Evolutionary conservation across 2,797 vertebrate genomes (phyloP), one percentile per base, ranked within the genome.

Genomic region (Chrosomus eos): DNA sequence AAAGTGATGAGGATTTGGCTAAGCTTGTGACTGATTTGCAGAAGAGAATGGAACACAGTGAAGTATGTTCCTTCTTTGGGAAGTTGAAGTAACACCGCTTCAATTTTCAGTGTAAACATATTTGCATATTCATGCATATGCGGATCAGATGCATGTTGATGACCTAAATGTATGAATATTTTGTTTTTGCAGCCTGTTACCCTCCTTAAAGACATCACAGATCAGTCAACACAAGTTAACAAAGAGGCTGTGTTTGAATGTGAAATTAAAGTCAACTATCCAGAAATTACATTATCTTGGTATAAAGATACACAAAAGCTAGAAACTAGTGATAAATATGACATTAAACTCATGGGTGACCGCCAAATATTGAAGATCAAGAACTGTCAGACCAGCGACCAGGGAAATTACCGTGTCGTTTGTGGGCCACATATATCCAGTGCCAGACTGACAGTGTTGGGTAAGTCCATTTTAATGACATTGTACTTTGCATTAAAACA

Each of bases 381-480:
- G 86, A 93, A 95, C 82, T 98, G 97, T 91, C 95, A 96, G 80
- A 89, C 89, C 87, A 95, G 95, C 90, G 98, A 99, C 91, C 95
- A 97, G 91, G 97, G 97, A 89, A 97, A 97, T 95, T 99, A 97
- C 90, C 96, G 98, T 21, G 92, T 99, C 88, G 97, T 99, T 67
- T 99, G 98, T 85, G 98, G 98, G 40, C 97, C 98, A 62, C 98
- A 99, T 86, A 98, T 99, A 75, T 97, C 97, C 89, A 98, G 96
- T 80, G 98, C 97, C 88, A 98, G 95, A 87, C 93, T 99, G 86
- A 97, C 94, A 43, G 95, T 99, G 19, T 93, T 96, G 14, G 98
- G 98, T 99, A 95, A 94, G 96, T 93, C 62, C 18, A 28, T 23
- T 23, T 81, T 71, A 13, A n/a, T 3, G 0, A 19, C 16, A 7